phyloP scores from a whole-genome alignment of 2,888 invertebrate genomes.

The Stenchaetothrips biformis region DNA sequence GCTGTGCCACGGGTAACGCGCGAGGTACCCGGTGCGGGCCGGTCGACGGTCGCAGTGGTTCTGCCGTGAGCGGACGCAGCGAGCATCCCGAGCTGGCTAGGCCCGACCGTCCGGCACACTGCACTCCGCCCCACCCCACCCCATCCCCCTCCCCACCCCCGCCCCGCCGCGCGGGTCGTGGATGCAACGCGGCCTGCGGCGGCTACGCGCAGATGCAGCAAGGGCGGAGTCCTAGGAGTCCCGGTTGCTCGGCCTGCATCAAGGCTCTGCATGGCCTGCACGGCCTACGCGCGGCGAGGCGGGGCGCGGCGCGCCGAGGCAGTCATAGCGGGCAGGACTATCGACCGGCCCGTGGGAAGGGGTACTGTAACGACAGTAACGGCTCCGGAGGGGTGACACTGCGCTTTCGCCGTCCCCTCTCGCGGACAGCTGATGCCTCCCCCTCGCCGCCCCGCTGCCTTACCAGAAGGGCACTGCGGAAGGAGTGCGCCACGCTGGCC shows the following conservation, averaged over 20 bases:
- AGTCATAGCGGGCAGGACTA: background rate
- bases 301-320: background rate
- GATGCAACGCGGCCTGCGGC: no score
- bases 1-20: background rate
- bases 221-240: no score
- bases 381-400: constrained; percentile 6
- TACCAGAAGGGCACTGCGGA: no score
- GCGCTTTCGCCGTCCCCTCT: background rate
- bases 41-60: background rate
- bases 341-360: background rate
- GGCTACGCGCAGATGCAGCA: no score
- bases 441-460: background rate
- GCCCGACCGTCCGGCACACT: background rate
- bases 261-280: no score
- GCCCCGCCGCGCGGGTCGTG: background rate
- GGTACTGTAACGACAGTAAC: background rate
- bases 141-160: no score
- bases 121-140: background rate
- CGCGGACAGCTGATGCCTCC: background rate
- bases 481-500: no score
- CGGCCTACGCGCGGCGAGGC: no score
- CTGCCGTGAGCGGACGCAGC: background rate
- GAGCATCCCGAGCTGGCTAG: background rate
- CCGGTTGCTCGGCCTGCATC: no score
- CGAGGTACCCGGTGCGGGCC: background rate